Base-by-base conservation (phyloP, 92 coral and sea anemone genomes). In the Epizoanthus illoricatus region DNA sequence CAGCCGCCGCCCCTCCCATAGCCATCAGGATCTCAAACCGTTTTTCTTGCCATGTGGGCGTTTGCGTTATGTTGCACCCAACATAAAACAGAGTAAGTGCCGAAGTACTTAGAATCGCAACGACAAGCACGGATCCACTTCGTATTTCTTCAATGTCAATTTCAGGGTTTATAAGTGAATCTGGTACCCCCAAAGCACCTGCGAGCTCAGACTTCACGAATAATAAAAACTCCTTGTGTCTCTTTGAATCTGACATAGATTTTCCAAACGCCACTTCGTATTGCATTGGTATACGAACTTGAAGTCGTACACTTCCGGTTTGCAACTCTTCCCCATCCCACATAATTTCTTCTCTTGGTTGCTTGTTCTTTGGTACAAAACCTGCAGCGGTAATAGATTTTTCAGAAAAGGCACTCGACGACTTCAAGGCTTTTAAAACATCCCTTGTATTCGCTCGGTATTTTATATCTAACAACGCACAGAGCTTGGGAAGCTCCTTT, bases 1-100 rank as follows among this genome's bases (percentile, higher is more conserved):
- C 69, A 16, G 17, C 12, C 1, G 69, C 69, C 15, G 71, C 71
- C 71, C 71, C 71, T 28, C 71, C 71, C 18, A 66, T 4, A 8
- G 71, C 71, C 45, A 66, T 66, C 71, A 66, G 16, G 16, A 66
- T 66, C 43, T 66, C 71, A 66, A 66, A 66, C 71, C 28, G 42
- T 66, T 16, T 66, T 16, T 66, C 71, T 18, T 66, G 45, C 71
- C 71, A 66, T 12, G 43, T 33, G 71, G 71, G 42, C 28, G 71
- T 66, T 12, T 66, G 71, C n/a, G 43, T 0, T 0, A 66, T 33
- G 18, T 66, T 28, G 0, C 18, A 24, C 39, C 7, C 71, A 9
- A 66, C 19, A 66, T 66, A 66, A 11, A 66, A 12, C 5, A 66
- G 71, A 19, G 5, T 66, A 3, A 66, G n/a, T 24, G 43, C 71